Evolutionary conservation across 2,888 invertebrate genomes (phyloP), one percentile per base, ranked within the genome.

Genomic region (Sminthurinus aureus): DNA sequence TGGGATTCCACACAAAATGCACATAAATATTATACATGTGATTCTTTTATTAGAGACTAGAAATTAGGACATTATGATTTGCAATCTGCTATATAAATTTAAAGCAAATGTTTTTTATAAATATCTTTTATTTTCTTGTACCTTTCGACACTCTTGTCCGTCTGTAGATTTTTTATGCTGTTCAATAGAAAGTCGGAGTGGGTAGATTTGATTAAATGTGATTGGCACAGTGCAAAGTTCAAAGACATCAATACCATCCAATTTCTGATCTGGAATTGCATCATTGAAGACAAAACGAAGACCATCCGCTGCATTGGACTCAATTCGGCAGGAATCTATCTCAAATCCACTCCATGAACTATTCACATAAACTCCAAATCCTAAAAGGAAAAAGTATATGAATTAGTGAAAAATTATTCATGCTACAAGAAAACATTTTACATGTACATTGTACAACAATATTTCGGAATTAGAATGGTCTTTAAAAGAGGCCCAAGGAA

Each of bases 301-400:
- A 50, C 98, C 98, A 90, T 98, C 98, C 0, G 94, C 97, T 8
- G 95, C 96, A 90, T 98, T 98, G 88, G 95, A 94, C 86, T 93
- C 93, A 18, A 98, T 92, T 75, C 93, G 91, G 89, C 96, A 95
- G 87, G 94, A 94, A 87, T 95, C 94, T 81, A 98, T 92, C 88
- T 94, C 93, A 12, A 95, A 93, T 89, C 95, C 92, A 0, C 97
- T 97, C 89, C 94, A 95, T 79, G 95, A 96, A 87, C 96, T 96
- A 91, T 98, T 97, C 73, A 97, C 93, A 91, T 95, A 97, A 80
- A 97, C 92, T 50, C 97, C 97, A 89, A 96, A 95, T 84, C 97
- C 96, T 92, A 93, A 38, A 38, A 38, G 38, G 1, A 38, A 38
- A 38, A 38, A 38, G 38, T 38, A 38, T 38, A 38, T 38, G 38